Percentiles rank a stretch among this genome's conserved stretches.
These are phyloP conservation scores for Periparus ater DNA, from an alignment of 2,797 vertebrate species.

Conservation along the genomic window DNA sequence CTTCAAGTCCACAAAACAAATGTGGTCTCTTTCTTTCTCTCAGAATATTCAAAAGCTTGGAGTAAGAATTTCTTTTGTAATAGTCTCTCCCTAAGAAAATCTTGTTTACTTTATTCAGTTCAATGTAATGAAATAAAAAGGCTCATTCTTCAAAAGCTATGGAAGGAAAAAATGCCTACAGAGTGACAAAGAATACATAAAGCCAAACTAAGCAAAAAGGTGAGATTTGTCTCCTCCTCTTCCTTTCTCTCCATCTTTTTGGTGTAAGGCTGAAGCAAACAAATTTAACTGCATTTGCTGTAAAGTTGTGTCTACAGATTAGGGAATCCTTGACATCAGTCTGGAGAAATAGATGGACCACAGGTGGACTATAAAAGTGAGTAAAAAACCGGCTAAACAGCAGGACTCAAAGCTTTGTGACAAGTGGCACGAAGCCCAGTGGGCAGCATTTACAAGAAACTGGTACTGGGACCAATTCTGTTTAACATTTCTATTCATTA, in stretches of 20 bases:
- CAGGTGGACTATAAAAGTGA: neutral
- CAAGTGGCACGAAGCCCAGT: neutral
- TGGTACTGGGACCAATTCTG: neutral
- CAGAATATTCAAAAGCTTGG: neutral
- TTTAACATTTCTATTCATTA: neutral
- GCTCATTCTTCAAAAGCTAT: neutral
- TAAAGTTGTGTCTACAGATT: neutral
- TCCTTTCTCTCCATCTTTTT: neutral
- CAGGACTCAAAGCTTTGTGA: neutral
- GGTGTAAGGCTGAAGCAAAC: neutral
- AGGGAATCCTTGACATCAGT: neutral
- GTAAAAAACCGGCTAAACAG: neutral
- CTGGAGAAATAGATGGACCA: neutral
- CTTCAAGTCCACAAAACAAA: neutral
- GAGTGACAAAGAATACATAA: neutral
- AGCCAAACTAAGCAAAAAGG: neutral
- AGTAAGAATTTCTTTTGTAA: neutral
- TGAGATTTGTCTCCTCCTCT: neutral
- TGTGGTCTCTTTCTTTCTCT: neutral
- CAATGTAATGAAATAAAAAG: neutral
- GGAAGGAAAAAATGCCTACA: neutral
- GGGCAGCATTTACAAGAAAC: neutral
- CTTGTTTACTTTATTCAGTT: neutral
- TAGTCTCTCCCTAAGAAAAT: neutral
- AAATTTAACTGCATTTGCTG: neutral